phyloP scores from a whole-genome alignment of 2,113 vertebrate species.

The Nothocercus julius region DNA sequence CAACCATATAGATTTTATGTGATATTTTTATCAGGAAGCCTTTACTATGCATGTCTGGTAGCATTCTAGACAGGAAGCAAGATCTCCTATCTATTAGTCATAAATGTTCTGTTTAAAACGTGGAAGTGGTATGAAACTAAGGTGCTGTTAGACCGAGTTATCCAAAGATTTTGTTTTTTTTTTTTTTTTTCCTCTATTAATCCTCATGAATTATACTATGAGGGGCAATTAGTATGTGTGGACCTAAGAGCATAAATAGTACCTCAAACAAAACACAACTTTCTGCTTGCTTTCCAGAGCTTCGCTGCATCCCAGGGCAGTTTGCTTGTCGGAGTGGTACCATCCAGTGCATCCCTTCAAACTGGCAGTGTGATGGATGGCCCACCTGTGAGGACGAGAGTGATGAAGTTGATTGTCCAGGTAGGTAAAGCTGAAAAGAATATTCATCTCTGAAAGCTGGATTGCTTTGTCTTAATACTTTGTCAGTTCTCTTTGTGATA shows the following conservation, averaged over 20 bases:
- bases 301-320: conserved; percentile 90
- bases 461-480: background rate
- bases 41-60: background rate
- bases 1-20: background rate
- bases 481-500: background rate
- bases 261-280: background rate
- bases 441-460: background rate
- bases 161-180: background rate
- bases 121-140: background rate
- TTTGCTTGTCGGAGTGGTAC: conserved; percentile 94
- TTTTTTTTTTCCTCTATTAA: fast-evolving
- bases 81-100: background rate
- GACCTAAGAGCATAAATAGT: background rate
- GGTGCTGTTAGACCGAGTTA: background rate
- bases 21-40: background rate
- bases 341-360: conserved; percentile 95
- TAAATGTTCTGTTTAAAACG: background rate
- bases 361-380: conserved; percentile 96
- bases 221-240: background rate
- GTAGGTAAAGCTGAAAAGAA: conserved; percentile 73
- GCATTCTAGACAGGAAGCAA: background rate
- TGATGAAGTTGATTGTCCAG: conserved; percentile 93
- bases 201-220: background rate
- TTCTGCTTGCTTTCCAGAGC: conserved; percentile 78
- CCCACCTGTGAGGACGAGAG: conserved; percentile 94